A percentile compares a stretch with the other conserved stretches of the same genome.
phyloP scores from a whole-genome alignment of 2,888 invertebrate species.

The Microplitis deprimator region DNA sequence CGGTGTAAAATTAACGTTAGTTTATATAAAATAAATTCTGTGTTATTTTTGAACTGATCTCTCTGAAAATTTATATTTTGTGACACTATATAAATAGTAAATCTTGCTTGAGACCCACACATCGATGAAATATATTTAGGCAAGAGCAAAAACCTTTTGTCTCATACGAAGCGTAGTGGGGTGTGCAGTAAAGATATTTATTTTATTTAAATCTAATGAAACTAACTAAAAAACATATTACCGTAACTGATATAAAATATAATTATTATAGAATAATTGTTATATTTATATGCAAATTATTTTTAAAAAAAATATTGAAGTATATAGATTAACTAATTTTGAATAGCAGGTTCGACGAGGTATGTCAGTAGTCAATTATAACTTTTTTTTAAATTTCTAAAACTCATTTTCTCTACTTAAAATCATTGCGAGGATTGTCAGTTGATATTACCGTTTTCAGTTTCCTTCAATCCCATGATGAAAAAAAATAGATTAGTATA shows the following conservation, averaged over 20 bases:
- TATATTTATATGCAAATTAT: neutral
- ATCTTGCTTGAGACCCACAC: neutral
- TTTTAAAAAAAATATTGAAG: neutral
- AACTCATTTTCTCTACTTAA: neutral
- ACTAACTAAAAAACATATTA: neutral
- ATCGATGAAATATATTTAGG: neutral
- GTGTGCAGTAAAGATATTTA: too few species aligned
- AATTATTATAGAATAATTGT: neutral
- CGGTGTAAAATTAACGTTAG: too few species aligned
- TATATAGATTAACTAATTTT: too few species aligned
- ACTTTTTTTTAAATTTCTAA: neutral
- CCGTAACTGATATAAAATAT: neutral
- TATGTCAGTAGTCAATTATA: neutral
- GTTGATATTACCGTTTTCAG: neutral
- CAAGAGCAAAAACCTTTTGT: neutral
- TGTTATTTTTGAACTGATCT: too few species aligned
- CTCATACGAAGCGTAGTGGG: neutral
- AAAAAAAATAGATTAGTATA: neutral
- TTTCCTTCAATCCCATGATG: neutral
- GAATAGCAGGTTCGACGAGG: neutral
- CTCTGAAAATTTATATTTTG: too few species aligned
- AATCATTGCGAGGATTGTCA: neutral
- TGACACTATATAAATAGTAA: too few species aligned
- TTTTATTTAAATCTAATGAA: too few species aligned
- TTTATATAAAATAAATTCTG: too few species aligned